A percentile compares a stretch with the other conserved stretches of the same genome.
phyloP scores from a whole-genome alignment of 2,797 vertebrate genomes.

The Coregonus ussuriensis region DNA sequence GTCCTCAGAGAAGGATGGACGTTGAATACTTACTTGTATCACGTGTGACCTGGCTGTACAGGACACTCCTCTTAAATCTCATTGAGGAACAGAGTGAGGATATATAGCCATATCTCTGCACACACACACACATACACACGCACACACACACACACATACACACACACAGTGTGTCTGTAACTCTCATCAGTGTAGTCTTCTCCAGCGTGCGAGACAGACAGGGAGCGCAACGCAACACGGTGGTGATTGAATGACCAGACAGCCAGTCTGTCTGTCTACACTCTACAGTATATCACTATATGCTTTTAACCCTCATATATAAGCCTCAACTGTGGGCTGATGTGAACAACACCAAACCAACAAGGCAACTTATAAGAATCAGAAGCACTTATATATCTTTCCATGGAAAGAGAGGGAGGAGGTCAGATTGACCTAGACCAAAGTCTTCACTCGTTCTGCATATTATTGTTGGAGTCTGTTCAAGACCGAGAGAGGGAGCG shows the following conservation, averaged over 20 bases:
- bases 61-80: constrained; percentile 4
- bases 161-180: not conserved
- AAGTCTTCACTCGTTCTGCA: not conserved
- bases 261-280: constrained; percentile 12
- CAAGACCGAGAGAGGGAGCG: not conserved
- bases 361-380: too few species aligned
- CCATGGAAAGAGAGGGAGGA: too few species aligned
- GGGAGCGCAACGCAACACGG: not conserved
- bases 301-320: not conserved
- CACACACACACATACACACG: constrained; percentile 1
- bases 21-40: too few species aligned
- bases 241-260: constrained; percentile 44
- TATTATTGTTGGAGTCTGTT: too few species aligned
- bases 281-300: too few species aligned
- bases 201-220: constrained; percentile 22
- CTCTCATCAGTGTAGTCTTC: constrained; percentile 33
- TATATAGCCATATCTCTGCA: constrained; percentile 14
- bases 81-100: constrained; percentile 14
- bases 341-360: too few species aligned
- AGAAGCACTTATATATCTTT: too few species aligned
- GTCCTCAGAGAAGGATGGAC: too few species aligned
- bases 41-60: too few species aligned
- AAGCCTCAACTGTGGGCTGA: not conserved
- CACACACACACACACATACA: constrained; percentile 8
- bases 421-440: not conserved